Evolutionary conservation across 2,888 invertebrate genomes (phyloP).

Genomic region (Rhopalosiphum nymphaeae): DNA sequence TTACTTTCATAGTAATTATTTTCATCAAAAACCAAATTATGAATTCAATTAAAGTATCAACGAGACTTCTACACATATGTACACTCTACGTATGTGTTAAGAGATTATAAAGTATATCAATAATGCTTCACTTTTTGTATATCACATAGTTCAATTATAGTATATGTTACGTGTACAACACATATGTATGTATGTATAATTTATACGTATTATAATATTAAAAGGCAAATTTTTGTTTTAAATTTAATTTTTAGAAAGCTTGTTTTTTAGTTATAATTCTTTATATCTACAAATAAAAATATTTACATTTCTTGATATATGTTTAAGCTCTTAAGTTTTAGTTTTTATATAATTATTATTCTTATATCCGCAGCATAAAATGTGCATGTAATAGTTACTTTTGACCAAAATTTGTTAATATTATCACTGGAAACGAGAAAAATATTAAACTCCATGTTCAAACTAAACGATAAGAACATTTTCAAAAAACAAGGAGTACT

Average conservation of each 20-base stretch:
- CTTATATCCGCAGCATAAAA: not conserved
- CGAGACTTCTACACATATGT: not conserved
- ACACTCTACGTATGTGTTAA: not conserved
- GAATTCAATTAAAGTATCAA: not conserved
- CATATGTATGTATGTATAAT: not conserved
- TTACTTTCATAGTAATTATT: not conserved
- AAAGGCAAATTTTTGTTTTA: not conserved
- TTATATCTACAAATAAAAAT: not conserved
- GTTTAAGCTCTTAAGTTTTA: not conserved
- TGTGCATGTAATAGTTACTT: not conserved
- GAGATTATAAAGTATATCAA: not conserved
- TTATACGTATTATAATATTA: not conserved
- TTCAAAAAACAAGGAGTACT: not conserved
- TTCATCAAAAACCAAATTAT: slow-evolving; percentile 6
- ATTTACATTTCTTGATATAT: not conserved
- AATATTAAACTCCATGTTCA: not conserved
- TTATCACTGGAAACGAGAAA: not conserved
- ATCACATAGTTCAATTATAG: not conserved
- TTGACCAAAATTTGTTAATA: not conserved
- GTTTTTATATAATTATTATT: not conserved
- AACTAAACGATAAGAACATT: not conserved
- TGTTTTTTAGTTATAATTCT: not conserved
- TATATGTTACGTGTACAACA: not conserved
- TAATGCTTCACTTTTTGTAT: not conserved
- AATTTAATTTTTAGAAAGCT: not conserved